These are phyloP conservation scores for Trachythela sp. DNA, from an alignment of 64 coral and sea anemone genomes.

Conservation along the genomic window DNA sequence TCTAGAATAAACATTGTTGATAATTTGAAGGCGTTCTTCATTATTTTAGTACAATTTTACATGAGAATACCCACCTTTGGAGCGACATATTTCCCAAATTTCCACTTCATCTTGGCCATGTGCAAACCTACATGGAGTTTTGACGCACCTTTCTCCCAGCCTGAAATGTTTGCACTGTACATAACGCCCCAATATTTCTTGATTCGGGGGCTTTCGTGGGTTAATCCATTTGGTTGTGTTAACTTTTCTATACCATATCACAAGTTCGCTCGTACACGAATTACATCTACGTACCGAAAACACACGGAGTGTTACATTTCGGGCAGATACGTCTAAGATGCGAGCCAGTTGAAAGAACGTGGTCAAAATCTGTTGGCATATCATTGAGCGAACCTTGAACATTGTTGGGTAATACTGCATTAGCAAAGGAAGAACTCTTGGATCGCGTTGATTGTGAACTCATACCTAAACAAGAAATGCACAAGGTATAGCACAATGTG, in stretches of 20 bases:
- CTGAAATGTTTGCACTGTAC: constrained; percentile 27
- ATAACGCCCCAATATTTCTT: not conserved
- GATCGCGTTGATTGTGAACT: too few relatives aligned
- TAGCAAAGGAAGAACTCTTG: too few relatives aligned
- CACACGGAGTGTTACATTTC: not conserved
- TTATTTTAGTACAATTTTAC: not conserved
- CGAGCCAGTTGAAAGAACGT: not conserved
- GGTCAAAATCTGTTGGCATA: not conserved
- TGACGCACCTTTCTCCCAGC: not conserved
- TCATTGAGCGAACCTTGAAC: not conserved
- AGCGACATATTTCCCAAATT: constrained; percentile 32
- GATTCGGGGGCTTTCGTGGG: not conserved
- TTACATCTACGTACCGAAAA: not conserved
- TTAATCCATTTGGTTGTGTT: not conserved
- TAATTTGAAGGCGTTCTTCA: too few relatives aligned
- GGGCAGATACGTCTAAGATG: not conserved
- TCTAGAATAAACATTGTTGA: too few relatives aligned
- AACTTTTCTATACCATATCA: not conserved
- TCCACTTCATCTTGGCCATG: constrained; percentile 42
- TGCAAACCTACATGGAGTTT: constrained; percentile 55
- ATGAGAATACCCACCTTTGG: not conserved
- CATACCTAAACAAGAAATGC: too few relatives aligned
- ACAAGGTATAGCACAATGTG: too few relatives aligned
- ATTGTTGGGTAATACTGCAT: too few relatives aligned
- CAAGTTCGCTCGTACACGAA: not conserved